These are phyloP conservation scores for Luffia ferchaultella DNA, from an alignment of 2,888 invertebrate species.

Conservation along the genomic window DNA sequence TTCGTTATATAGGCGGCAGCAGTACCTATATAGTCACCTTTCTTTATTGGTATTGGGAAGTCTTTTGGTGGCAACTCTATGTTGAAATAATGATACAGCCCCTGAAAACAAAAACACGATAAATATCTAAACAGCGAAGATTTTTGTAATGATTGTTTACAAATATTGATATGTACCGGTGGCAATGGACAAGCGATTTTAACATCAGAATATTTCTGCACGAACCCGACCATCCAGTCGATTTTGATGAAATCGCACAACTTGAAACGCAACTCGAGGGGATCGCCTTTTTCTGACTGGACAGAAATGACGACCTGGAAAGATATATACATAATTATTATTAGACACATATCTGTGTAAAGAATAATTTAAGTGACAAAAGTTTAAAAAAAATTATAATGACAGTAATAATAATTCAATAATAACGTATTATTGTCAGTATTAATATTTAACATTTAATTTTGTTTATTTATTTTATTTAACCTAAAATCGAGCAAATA, in stretches of 20 bases:
- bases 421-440: no score
- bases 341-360: no score
- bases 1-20: constrained; percentile 13
- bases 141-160: no score
- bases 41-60: constrained; percentile 21
- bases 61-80: constrained; percentile 26
- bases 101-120: constrained; percentile 16
- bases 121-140: no score
- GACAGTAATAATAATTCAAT: no score
- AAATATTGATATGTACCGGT: not conserved
- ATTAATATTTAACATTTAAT: no score
- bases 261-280: not conserved
- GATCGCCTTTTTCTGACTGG: not conserved
- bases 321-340: no score
- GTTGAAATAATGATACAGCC: constrained; percentile 19
- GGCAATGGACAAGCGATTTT: not conserved
- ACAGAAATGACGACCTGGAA: not conserved
- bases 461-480: no score
- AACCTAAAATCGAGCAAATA: no score
- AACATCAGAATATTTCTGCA: not conserved
- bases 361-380: no score
- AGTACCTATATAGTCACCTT: constrained; percentile 19
- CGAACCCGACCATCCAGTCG: not conserved
- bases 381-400: no score
- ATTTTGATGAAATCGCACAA: not conserved